Base-by-base conservation (phyloP, 1,140 invertebrate species). In the Myzus persicae region DNA sequence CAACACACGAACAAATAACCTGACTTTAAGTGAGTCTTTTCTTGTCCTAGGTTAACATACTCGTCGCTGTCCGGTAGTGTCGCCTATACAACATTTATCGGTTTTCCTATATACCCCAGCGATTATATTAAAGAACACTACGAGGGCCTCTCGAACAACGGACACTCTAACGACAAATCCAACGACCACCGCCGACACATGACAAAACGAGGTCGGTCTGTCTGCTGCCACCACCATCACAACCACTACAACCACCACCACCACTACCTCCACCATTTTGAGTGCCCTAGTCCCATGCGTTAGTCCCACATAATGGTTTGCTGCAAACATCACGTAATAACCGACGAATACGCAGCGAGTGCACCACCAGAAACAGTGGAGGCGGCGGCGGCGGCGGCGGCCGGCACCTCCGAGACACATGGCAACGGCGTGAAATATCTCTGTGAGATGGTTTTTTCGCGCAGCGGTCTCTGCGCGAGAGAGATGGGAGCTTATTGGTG, bases 391-490 rank as follows among this genome's bases (percentile, higher is more conserved):
- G n/a, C n/a, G 36, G 18, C 59, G 76, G n/a, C 44, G 85, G 20
- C 85, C 42, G 31, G 14, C 44, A n/a, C 85, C 42, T 88, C 84
- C 18, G 44, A 85, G 24, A 26, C 84, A 31, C 84, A 42, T 44
- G 90, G 54, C 54, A 44, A 48, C 40, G 44, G n/a, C 67, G 59
- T 82, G 91, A 92, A 92, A 92, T 48, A 82, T 48, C 22, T 82
- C 54, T 22, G 67, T 4, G 91, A 92, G 91, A 82, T 24, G 44
- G 46, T 48, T 46, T 9, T 59, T 40, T 90, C 51, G 26, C 48
- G 36, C 26, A 18, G 36, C 24, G 22, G 22, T 54, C 36, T 54
- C 36, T 54, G 88, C 48, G 24, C 22, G 24, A 46, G 46, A 42
- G 67, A 42, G 31, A 36, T 42, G 90, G 26, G 42, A 42, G 67